Base-by-base conservation (phyloP, 1,140 invertebrate species). In the Sarcophaga bullata region DNA sequence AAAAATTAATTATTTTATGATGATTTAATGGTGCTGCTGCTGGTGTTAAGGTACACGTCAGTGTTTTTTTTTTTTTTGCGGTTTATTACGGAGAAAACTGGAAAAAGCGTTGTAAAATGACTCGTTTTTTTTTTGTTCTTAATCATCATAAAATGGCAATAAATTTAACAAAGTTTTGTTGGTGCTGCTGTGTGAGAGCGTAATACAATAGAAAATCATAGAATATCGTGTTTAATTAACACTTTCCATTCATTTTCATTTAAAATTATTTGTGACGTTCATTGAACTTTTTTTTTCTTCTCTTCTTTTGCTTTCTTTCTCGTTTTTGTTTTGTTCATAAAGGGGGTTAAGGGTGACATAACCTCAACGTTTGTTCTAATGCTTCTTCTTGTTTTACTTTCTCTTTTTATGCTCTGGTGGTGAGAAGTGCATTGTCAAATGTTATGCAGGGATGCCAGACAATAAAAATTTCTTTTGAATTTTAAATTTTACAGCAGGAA, bases 301-400 rank as follows among this genome's bases (percentile, higher is more conserved):
- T 68, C 19, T 68, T 68, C 17, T 68, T 68, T 68, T 68, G 25
- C 25, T 37, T 37, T 68, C 19, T 68, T 68, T 37, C 4, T 37
- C 25, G 25, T 37, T 68, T 68, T 68, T 68, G 75, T 50, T 49
- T 50, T 52, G 8, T 78, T 17, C 62, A 25, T 72, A 11, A 72
- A n/a, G 8, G 75, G 75, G 48, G 73, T 76, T 76, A 76, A 49
- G 73, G 75, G 75, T 78, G 75, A 78, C 75, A 78, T 78, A 78
- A 78, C 75, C 75, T 78, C 75, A 78, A 50, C 48, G 47, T 47
- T 72, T 15, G 62, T 76, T 76, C 54, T 9, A 48, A 17, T 76
- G 46, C 48, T 78, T 78, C 25, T 17, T 52, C 9, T 78, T 78
- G 9, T 10, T 78, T 8, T 47, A 25, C 8, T 75, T 76, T 76